Evolutionary conservation across 2,113 vertebrate genomes (phyloP).

Genomic region (Geococcyx californianus): DNA sequence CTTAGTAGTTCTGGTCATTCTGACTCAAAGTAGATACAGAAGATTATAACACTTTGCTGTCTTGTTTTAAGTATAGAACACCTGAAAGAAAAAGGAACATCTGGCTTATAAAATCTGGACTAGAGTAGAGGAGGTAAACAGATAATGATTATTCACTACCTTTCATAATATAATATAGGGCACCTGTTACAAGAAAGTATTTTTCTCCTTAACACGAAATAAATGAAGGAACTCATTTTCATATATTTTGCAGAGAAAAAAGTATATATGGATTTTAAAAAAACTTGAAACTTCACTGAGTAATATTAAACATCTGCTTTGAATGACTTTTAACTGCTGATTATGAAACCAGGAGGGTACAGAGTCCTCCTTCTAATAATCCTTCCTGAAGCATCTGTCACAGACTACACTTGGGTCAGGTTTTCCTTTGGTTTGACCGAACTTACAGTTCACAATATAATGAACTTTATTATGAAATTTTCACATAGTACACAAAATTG

Average conservation of each 20-base stretch:
- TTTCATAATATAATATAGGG: not conserved
- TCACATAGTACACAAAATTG: not conserved
- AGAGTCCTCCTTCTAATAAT: not conserved
- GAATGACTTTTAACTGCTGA: not conserved
- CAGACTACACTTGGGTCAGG: not conserved
- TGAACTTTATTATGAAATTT: not conserved
- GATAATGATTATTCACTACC: not conserved
- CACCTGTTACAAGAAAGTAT: not conserved
- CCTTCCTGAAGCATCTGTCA: not conserved
- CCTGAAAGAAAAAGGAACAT: not conserved
- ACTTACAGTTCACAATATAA: not conserved
- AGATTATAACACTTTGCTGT: not conserved
- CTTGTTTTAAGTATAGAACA: not conserved
- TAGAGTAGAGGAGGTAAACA: not conserved
- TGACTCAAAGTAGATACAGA: slow-evolving; percentile 13
- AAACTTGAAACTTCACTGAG: not conserved
- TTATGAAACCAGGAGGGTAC: not conserved
- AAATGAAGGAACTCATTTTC: not conserved
- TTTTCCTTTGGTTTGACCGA: slow-evolving; percentile 17
- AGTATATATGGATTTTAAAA: not conserved
- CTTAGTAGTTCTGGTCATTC: not conserved
- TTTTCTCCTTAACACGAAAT: not conserved
- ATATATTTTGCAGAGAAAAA: not conserved
- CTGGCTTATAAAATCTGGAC: not conserved
- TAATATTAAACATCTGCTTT: not conserved